A percentile compares a stretch with the other conserved stretches of the same genome.
These are phyloP conservation scores for Anarhynchus alexandrinus DNA, from an alignment of 2,113 vertebrate species.

Conservation along the genomic window DNA sequence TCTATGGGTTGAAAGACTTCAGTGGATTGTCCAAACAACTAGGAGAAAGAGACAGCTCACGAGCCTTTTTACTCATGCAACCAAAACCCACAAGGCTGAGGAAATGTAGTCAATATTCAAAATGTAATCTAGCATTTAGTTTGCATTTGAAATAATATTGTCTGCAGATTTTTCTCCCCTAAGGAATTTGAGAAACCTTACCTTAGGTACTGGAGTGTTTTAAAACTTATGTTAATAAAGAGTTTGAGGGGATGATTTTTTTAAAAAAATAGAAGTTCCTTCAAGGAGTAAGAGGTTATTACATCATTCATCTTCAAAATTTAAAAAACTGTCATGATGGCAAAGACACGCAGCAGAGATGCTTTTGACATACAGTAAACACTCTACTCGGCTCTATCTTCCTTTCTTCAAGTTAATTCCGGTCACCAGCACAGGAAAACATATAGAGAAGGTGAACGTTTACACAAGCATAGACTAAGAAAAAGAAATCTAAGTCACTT, in stretches of 20 bases:
- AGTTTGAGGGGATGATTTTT: neutral
- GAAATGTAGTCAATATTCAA: neutral
- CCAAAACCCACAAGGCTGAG: neutral
- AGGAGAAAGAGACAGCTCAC: neutral
- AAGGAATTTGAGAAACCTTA: neutral
- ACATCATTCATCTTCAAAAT: neutral
- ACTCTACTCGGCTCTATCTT: neutral
- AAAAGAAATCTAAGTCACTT: neutral
- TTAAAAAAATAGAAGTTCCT: neutral
- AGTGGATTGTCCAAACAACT: neutral
- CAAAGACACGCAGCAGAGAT: neutral
- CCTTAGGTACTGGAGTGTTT: neutral
- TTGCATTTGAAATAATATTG: neutral
- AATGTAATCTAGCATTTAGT: neutral
- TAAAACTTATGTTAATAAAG: neutral
- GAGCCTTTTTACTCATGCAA: neutral
- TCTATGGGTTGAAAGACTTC: neutral
- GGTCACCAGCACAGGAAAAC: neutral
- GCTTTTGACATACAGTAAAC: neutral
- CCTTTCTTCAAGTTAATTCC: neutral
- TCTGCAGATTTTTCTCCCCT: neutral
- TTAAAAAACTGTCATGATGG: neutral
- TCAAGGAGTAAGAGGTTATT: neutral
- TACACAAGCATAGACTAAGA: neutral
- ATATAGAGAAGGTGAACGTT: neutral